Conservation (phyloP, 2,113 vertebrate genomes). For the Thalassarche chlororhynchos region DNA sequence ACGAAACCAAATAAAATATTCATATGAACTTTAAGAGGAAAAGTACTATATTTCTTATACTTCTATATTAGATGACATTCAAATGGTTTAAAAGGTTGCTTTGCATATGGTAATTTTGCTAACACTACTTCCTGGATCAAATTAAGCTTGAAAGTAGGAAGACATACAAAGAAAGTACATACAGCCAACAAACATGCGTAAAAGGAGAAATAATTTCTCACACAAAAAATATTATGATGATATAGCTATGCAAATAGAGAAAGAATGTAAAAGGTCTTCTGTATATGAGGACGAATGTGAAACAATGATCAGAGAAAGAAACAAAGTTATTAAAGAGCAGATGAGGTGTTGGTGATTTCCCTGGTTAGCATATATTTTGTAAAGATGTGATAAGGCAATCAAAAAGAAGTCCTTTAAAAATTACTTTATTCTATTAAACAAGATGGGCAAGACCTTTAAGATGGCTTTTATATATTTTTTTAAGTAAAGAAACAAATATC, state of each 20-base stretch:
- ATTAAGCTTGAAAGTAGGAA: neutral
- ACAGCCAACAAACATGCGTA: neutral
- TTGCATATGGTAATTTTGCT: neutral
- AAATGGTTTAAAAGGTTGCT: neutral
- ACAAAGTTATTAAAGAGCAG: neutral
- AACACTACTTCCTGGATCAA: neutral
- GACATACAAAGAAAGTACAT: neutral
- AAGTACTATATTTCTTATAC: neutral
- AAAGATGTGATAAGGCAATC: neutral
- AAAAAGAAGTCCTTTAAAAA: neutral
- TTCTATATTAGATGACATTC: neutral
- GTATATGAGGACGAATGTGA: neutral
- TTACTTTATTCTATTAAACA: neutral
- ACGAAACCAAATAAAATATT: neutral
- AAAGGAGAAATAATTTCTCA: neutral
- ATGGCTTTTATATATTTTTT: neutral
- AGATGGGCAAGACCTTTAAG: neutral
- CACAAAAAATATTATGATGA: neutral
- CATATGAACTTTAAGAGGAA: neutral
- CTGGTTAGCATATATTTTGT: neutral
- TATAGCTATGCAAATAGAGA: neutral
- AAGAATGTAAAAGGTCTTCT: neutral
- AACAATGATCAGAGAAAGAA: neutral
- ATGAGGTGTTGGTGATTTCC: neutral
- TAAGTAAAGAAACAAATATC: neutral